Conservation (phyloP, 1,140 invertebrate species). For the Nylanderia fulva region DNA sequence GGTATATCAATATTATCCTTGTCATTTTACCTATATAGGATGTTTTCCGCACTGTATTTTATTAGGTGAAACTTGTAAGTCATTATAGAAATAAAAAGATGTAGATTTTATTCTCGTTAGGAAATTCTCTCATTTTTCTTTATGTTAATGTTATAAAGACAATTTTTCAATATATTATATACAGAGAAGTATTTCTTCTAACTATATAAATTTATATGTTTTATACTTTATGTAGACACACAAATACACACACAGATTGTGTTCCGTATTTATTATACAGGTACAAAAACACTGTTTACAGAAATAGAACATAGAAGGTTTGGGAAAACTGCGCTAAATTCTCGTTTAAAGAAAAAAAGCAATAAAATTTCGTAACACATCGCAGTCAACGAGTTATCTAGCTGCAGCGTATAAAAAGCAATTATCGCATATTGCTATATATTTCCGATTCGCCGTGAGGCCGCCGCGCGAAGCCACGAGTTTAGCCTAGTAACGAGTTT, state of each 20-base stretch:
- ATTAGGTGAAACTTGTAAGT: background rate
- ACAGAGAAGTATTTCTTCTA: background rate
- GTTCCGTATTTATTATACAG: background rate
- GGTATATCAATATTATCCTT: background rate
- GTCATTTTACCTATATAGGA: background rate
- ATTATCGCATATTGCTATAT: conserved; percentile 1
- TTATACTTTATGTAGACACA: background rate
- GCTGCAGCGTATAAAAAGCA: background rate
- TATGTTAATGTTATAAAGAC: background rate
- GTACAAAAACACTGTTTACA: background rate
- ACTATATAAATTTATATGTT: background rate
- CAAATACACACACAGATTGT: background rate
- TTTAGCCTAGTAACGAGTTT: conserved; percentile 42
- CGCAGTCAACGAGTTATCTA: background rate
- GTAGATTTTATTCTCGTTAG: background rate
- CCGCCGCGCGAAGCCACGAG: conserved; percentile 8
- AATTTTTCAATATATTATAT: background rate
- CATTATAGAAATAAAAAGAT: conserved; percentile 1
- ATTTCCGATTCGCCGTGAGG: background rate
- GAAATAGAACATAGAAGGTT: background rate
- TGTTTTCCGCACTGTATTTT: background rate
- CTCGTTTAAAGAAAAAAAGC: background rate
- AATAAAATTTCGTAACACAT: background rate
- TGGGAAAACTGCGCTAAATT: too few relatives aligned
- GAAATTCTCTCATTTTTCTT: background rate